Evolutionary conservation across 1,140 invertebrate genomes (phyloP).

Genomic region (Drosophila littoralis): DNA sequence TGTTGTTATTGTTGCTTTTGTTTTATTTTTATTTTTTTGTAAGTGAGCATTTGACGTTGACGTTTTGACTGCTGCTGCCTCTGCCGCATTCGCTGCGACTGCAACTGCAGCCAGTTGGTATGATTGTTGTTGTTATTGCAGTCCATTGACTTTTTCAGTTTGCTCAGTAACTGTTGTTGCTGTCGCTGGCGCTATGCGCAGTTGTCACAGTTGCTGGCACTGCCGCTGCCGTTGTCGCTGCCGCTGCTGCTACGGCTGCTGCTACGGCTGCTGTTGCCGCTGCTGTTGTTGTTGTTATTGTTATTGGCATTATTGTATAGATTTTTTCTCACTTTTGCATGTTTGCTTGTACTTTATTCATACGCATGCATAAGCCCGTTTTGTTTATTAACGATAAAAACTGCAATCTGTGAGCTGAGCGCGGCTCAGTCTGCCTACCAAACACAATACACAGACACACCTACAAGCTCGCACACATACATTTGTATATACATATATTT

Average conservation of each 20-base stretch:
- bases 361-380: constrained; percentile 48
- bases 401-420: constrained; percentile 27
- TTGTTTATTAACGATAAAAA: constrained; percentile 59
- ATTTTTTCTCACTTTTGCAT: constrained; percentile 55
- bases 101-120: constrained; percentile 34
- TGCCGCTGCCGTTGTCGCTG: background rate
- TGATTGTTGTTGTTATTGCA: constrained; percentile 64
- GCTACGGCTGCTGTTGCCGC: constrained; percentile 20
- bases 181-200: constrained; percentile 43
- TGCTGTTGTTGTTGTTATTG: constrained; percentile 51
- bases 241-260: background rate
- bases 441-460: constrained; percentile 5
- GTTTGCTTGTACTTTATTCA: constrained; percentile 39
- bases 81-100: constrained; percentile 19
- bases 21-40: constrained; percentile 24
- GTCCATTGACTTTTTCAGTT: constrained; percentile 77
- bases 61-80: constrained; percentile 46
- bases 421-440: background rate
- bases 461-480: background rate
- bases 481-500: constrained; percentile 5
- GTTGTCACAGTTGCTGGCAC: constrained; percentile 50
- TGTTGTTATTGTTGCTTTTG: constrained; percentile 46
- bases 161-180: constrained; percentile 47
- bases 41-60: constrained; percentile 54
- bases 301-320: constrained; percentile 59